Base-by-base conservation (phyloP, 2,888 invertebrate genomes). In the Chloroclysta siterata region DNA sequence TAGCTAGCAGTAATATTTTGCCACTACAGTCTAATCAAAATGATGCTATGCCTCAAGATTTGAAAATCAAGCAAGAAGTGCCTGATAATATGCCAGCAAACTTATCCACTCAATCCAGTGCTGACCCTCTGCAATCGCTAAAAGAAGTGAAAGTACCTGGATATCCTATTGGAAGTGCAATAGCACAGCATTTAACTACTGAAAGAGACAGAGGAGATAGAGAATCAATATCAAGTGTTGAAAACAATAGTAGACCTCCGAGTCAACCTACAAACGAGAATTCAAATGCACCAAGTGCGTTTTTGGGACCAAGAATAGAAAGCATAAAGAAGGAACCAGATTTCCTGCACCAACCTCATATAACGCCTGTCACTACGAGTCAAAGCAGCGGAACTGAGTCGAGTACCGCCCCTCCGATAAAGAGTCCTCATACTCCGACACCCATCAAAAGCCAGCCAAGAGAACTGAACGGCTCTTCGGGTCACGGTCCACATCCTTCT, bases 91-190 rank as follows among this genome's bases (percentile, higher is more conserved):
- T 92, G 76, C 89, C 94, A 64, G 90, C 92, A 54, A 93, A 93
- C 76, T 77, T 93, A 47, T 93, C 93, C 47, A 93, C 94, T 52
- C 94, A 94, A 66, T 86, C 89, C 62, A 89, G 91, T 58, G 85
- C 94, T 29, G 96, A 97, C 90, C 97, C 97, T 3, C 81, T 97
- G 69, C 96, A 97, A 78, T 96, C 96, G 71, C 87, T 97, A 8
- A 96, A 96, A 80, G 96, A 96, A 83, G 96, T 97, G 0, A 96
- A 96, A 93, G 96, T 96, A 8, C 96, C 96, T 44, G 96, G 96
- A 41, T 95, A 95, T 79, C 94, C 95, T 63, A 93, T 94, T 50
- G 94, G 94, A 67, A 91, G 90, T 84, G 87, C 92, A 29, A 91
- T 92, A 76, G 89, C 91, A 59, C 91, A 91, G 73, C 90, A 93